Evolutionary conservation across 2,797 vertebrate genomes (phyloP), one percentile per base, ranked within the genome.

Genomic region (Chanos chanos): DNA sequence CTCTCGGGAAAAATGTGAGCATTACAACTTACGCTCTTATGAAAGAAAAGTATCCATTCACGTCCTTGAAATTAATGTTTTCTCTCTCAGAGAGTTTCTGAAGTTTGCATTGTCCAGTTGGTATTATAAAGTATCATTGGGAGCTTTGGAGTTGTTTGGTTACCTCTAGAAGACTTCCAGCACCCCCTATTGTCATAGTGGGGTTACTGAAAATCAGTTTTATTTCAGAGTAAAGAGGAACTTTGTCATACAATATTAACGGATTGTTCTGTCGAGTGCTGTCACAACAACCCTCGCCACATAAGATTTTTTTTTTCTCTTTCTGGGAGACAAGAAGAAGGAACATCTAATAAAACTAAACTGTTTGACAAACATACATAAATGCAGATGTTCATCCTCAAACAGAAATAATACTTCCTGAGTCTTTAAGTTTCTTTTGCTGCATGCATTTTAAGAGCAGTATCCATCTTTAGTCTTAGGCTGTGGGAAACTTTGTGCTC

Each of bases 141-240:
- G 24, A 41, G 12, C 31, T 33, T 24, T 4, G 16, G 55, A 30
- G 39, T 10, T 1, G 5, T 27, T 59, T 8, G 24, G 9, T 0
- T n/a, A 25, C 52, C 33, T 65, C 39, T 64, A 81, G 60, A 84
- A 89, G 89, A 78, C 84, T 86, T 86, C 75, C 85, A 90, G 89
- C 89, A 80, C 89, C 89, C 83, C 87, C 89, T 89, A 89, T 86
- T 82, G 89, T 77, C 84, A 52, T 54, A 41, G 34, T 3, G 10
- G 22, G 24, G 83, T 73, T 77, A 89, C 51, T 89, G 87, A 74
- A 68, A 25, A n/a, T n/a, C n/a, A n/a, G n/a, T n/a, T n/a, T n/a
- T n/a, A n/a, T n/a, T n/a, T n/a, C n/a, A n/a, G n/a, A n/a, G n/a
- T n/a, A n/a, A n/a, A n/a, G n/a, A n/a, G n/a, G n/a, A n/a, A n/a